Percentiles rank a stretch among this genome's conserved stretches.
These are phyloP conservation scores for Oryzias curvinotus DNA, from an alignment of 2,113 vertebrate species.

Conservation along the genomic window DNA sequence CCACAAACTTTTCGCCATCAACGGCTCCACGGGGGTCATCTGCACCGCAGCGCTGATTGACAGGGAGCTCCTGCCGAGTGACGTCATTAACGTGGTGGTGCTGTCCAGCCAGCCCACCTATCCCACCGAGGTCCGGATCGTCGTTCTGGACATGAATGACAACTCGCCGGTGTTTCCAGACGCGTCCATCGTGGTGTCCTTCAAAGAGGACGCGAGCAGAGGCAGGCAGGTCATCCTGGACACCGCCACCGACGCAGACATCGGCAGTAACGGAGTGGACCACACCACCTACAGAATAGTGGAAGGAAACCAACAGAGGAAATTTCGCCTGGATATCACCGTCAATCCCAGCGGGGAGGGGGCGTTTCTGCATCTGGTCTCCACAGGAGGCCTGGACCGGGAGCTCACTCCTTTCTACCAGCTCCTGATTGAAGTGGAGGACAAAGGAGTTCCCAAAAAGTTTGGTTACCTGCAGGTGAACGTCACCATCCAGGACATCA, in stretches of 20 bases:
- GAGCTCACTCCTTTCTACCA: slow-evolving; percentile 88
- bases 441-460: slow-evolving; percentile 90
- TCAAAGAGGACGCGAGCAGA: slow-evolving; percentile 95
- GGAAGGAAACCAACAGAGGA: slow-evolving; percentile 88
- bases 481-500: slow-evolving; percentile 94
- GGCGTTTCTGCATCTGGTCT: slow-evolving; percentile 94
- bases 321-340: slow-evolving; percentile 92
- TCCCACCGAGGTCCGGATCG: slow-evolving; percentile 93
- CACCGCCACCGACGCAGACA: slow-evolving; percentile 93
- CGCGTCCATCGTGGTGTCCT: slow-evolving; percentile 89
- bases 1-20: slow-evolving; percentile 92
- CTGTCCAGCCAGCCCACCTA: slow-evolving; percentile 97
- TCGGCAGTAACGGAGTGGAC: slow-evolving; percentile 92
- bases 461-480: slow-evolving; percentile 95
- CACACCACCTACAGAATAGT: slow-evolving; percentile 94
- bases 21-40: slow-evolving; percentile 87
- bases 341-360: slow-evolving; percentile 98
- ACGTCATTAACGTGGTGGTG: slow-evolving; percentile 94
- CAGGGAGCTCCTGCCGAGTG: slow-evolving; percentile 87
- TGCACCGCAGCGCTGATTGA: slow-evolving; percentile 90
- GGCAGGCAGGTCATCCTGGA: slow-evolving; percentile 97
- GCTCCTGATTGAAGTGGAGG: slow-evolving; percentile 92
- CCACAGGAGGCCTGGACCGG: slow-evolving; percentile 90
- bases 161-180: slow-evolving; percentile 95
- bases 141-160: slow-evolving; percentile 94